A percentile compares a stretch with the other conserved stretches of the same genome.
Evolutionary conservation across 2,797 vertebrate genomes (phyloP).

Genomic region (Poecile montanus): DNA sequence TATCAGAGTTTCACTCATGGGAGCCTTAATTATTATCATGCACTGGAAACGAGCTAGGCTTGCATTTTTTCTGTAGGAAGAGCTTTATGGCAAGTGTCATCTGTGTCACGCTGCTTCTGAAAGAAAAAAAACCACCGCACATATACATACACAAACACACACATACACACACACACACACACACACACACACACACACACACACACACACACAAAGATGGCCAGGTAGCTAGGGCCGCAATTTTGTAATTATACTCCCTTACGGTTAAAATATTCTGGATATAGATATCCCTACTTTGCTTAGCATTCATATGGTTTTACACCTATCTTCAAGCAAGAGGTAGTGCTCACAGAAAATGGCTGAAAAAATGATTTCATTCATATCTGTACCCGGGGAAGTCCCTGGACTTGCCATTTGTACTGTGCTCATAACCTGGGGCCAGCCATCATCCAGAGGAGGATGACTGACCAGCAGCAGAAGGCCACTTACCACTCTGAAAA

Average conservation of each 20-base stretch:
- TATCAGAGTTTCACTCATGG: neutral
- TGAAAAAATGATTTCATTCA: neutral
- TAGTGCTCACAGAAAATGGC: neutral
- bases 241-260: neutral
- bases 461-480: neutral
- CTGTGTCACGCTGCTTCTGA: neutral
- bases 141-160: neutral
- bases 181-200: neutral
- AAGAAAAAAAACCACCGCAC: neutral
- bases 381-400: neutral
- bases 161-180: neutral
- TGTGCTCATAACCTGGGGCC: neutral
- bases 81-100: neutral
- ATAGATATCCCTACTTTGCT: neutral
- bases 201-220: neutral
- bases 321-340: neutral
- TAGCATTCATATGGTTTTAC: neutral
- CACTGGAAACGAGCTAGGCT: slow-evolving; percentile 33
- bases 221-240: neutral
- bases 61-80: slow-evolving; percentile 18
- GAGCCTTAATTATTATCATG: neutral
- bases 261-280: neutral
- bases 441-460: neutral
- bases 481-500: neutral
- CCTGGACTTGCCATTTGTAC: neutral